Percentiles rank a stretch among this genome's conserved stretches.
Evolutionary conservation across 2,797 vertebrate genomes (phyloP).

Genomic region (Neosalanx taihuensis): DNA sequence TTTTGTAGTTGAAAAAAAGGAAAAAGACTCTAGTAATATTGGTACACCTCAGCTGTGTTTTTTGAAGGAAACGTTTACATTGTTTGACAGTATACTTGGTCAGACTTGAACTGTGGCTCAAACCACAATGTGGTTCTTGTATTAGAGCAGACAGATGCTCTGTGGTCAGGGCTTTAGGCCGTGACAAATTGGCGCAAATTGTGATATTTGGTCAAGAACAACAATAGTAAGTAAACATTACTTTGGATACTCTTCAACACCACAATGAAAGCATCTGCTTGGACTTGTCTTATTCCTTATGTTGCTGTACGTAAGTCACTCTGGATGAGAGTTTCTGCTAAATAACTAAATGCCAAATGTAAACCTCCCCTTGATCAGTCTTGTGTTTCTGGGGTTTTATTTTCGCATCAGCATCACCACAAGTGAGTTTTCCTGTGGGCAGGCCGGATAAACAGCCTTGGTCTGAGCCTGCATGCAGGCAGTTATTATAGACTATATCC

Average conservation of each 20-base stretch:
- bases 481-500: conserved; percentile 2
- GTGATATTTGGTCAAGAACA: conserved; percentile 26
- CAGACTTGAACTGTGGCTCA: conserved; percentile 56
- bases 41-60: conserved; percentile 28
- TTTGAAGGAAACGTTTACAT: conserved; percentile 54
- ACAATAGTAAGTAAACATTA: conserved; percentile 1
- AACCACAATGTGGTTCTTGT: conserved; percentile 49
- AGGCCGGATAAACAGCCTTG: conserved; percentile 6
- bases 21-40: conserved; percentile 63
- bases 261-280: background rate
- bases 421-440: conserved; percentile 18
- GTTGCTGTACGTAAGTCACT: background rate
- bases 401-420: conserved; percentile 10
- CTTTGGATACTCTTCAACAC: background rate
- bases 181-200: conserved; percentile 31
- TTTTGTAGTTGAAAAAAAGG: conserved; percentile 56
- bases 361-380: conserved; percentile 16
- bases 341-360: too few relatives aligned
- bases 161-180: conserved; percentile 40
- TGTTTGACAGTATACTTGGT: conserved; percentile 64
- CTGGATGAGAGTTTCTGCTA: too few relatives aligned
- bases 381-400: conserved; percentile 25
- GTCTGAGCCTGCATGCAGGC: background rate
- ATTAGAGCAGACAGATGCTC: conserved; percentile 63
- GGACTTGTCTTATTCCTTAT: background rate